Evolutionary conservation across 2,888 invertebrate species (phyloP).

Genomic region (Hoplodrina ambigua): DNA sequence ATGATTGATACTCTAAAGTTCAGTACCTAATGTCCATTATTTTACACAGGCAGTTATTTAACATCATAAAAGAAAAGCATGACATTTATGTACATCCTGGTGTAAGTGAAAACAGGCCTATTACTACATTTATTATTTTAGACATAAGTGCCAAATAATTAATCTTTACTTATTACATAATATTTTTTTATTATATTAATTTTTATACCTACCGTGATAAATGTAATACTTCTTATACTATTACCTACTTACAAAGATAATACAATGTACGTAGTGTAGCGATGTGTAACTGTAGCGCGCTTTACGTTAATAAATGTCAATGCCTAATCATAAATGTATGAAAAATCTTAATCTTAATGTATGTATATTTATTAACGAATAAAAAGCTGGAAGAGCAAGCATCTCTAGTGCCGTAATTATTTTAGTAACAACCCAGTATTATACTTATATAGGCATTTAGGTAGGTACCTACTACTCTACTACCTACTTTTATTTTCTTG

Average conservation of each 20-base stretch:
- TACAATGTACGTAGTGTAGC: constrained; percentile 16
- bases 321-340: constrained; percentile 20
- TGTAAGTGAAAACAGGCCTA: background rate
- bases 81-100: background rate
- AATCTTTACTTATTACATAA: background rate
- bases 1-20: constrained; percentile 8
- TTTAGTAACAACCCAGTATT: constrained; percentile 11
- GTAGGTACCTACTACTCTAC: too few relatives aligned
- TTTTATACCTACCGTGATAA: constrained; percentile 2
- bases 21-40: background rate
- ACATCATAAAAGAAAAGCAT: background rate
- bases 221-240: background rate
- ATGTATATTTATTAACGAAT: constrained; percentile 22
- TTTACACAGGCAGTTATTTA: background rate
- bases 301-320: constrained; percentile 20
- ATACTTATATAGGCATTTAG: too few relatives aligned
- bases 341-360: background rate
- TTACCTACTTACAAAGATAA: background rate
- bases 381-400: constrained; percentile 37
- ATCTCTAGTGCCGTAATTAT: constrained; percentile 1
- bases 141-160: constrained; percentile 37
- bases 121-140: constrained; percentile 4
- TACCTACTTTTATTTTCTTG: too few relatives aligned
- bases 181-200: too few relatives aligned
- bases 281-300: constrained; percentile 20